Conservation (phyloP, 2,888 invertebrate genomes). For the Icerya purchasi region DNA sequence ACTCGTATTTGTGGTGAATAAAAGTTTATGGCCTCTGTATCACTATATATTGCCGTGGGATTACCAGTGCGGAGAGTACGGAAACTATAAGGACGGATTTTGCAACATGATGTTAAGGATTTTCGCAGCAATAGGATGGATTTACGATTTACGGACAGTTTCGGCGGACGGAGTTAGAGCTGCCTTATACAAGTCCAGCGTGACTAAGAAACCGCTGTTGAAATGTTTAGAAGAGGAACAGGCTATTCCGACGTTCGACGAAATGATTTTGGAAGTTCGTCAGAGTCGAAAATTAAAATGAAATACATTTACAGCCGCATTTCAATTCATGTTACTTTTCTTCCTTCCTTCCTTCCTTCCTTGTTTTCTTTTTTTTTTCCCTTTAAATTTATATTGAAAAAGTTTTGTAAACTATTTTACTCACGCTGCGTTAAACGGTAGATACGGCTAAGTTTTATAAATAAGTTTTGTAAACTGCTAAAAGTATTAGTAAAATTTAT, state of each 20-base stretch:
- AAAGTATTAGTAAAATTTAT: too few relatives aligned
- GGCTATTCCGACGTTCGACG: conserved; percentile 9
- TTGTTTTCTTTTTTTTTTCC: too few relatives aligned
- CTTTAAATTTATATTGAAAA: too few relatives aligned
- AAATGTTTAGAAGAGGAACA: conserved; percentile 32
- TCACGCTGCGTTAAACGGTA: too few relatives aligned
- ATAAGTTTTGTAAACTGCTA: too few relatives aligned
- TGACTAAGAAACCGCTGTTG: conserved; percentile 32
- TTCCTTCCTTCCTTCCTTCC: too few relatives aligned
- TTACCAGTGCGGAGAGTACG: conserved; percentile 62
- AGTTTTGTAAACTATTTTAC: too few relatives aligned
- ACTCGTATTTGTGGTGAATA: conserved; percentile 47
- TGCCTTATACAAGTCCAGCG: conserved; percentile 37
- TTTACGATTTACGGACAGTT: conserved; percentile 39
- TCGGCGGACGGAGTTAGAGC: conserved; percentile 37
- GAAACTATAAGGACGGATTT: conserved; percentile 44
- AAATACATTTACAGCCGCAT: too few relatives aligned
- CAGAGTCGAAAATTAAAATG: background rate
- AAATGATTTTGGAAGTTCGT: conserved; percentile 12
- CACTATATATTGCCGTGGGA: conserved; percentile 59
- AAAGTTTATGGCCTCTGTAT: conserved; percentile 59
- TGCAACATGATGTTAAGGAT: conserved; percentile 44
- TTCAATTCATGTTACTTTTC: too few relatives aligned
- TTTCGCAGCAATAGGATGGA: conserved; percentile 43
- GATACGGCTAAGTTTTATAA: too few relatives aligned